A percentile compares a stretch with the other conserved stretches of the same genome.
Evolutionary conservation across 2,113 vertebrate genomes (phyloP).

Genomic region (Paradoxurus hermaphroditus): DNA sequence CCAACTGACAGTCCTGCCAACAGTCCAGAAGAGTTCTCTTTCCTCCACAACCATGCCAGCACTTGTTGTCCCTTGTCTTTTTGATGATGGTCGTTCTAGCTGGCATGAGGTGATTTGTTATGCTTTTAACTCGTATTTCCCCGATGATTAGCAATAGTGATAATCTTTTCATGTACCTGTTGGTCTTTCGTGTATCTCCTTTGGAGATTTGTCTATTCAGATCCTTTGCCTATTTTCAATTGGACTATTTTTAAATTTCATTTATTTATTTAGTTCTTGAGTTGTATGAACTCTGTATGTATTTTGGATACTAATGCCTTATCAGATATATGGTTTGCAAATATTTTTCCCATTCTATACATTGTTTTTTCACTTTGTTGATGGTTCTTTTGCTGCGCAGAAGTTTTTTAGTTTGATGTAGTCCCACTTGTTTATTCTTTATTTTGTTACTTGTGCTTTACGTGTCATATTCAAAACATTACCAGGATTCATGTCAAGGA

Average conservation of each 20-base stretch:
- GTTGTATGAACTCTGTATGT: neutral
- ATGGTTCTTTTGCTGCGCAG: neutral
- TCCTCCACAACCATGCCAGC: neutral
- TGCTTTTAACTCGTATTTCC: neutral
- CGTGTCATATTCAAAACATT: neutral
- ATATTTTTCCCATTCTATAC: neutral
- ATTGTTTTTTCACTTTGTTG: neutral
- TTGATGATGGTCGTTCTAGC: neutral
- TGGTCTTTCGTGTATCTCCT: neutral
- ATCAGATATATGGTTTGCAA: neutral
- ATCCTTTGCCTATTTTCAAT: neutral
- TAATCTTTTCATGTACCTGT: neutral
- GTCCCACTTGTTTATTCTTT: neutral
- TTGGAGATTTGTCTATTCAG: neutral
- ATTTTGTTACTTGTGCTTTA: neutral
- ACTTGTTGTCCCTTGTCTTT: neutral
- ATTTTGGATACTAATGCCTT: neutral
- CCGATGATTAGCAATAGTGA: neutral
- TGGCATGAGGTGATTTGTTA: neutral
- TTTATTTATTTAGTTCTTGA: neutral
- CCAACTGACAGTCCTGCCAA: neutral
- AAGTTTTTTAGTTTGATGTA: neutral
- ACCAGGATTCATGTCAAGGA: neutral
- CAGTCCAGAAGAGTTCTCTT: neutral
- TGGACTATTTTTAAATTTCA: neutral